These are phyloP conservation scores for Latrodectus elegans DNA, from an alignment of 2,888 invertebrate species.

Conservation along the genomic window DNA sequence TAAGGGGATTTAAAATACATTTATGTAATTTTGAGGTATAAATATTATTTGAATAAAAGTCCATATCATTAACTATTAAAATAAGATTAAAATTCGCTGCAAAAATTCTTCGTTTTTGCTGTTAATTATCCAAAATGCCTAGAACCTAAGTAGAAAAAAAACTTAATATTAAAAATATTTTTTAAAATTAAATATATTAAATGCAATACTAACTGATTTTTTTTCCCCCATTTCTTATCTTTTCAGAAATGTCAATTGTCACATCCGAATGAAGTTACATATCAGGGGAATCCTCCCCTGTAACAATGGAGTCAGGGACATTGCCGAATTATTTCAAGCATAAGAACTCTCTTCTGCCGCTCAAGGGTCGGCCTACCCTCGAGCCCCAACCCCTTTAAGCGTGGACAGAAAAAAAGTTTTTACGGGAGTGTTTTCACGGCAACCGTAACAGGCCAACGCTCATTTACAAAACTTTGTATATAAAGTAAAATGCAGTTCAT, in stretches of 20 bases:
- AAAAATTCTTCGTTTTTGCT: background rate
- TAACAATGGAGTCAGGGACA: slow-evolving; percentile 25
- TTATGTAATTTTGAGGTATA: too few relatives aligned
- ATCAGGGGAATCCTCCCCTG: slow-evolving; percentile 68
- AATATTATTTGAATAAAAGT: too few relatives aligned
- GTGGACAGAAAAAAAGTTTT: background rate
- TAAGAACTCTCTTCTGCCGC: slow-evolving; percentile 33
- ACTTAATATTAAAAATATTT: background rate
- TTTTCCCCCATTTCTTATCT: slow-evolving; percentile 3
- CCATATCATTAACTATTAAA: background rate
- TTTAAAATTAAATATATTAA: background rate
- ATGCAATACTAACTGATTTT: background rate
- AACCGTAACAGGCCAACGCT: background rate
- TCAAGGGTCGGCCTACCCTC: slow-evolving; percentile 22
- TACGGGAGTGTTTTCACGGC: background rate
- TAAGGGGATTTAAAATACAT: too few relatives aligned
- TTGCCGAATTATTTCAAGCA: slow-evolving; percentile 31
- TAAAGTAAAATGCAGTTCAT: slow-evolving; percentile 47
- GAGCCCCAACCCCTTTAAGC: background rate
- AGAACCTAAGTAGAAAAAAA: background rate
- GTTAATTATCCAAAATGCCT: too few relatives aligned
- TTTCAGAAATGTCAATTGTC: slow-evolving; percentile 67
- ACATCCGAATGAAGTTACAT: slow-evolving; percentile 69
- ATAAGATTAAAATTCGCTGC: background rate
- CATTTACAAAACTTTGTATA: slow-evolving; percentile 13